Base-by-base conservation (phyloP, 1,140 invertebrate genomes). In the Trichomalopsis sarcophagae region DNA sequence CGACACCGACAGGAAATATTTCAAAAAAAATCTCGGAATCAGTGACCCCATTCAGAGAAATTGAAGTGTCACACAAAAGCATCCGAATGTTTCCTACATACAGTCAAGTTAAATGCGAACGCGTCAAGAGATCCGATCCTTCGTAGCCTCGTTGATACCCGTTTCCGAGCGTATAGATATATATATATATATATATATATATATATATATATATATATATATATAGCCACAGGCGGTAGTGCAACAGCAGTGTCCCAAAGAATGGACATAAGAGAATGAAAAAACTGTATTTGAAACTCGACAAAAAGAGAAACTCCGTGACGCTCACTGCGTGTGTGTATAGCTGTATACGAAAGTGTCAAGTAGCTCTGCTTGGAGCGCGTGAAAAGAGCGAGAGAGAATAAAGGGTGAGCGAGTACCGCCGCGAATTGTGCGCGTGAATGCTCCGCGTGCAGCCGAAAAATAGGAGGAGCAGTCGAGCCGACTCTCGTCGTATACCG, bases 381-480 rank as follows among this genome's bases (percentile, higher is more conserved):
- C 68, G 71, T 77, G 76, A 84, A 83, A 74, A 69, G 76, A 50
- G 36, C 40, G 40, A 82, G 40, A 84, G 75, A 69, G 85, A 71
- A 86, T 55, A 74, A 71, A 84, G 79, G 17, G 36, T 17, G 30
- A 69, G 74, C 27, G 23, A 40, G 33, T 50, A 77, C 9, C 23
- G 66, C 33, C 40, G 47, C 55, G 84, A 71, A 40, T 86, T 44
- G 75, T 36, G 79, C 73, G 47, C 84, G 74, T 79, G 80, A 86
- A 82, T 71, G 73, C 50, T 62, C 21, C 4, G 55, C 17, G 78
- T 33, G 62, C 33, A 27, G 81, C 36, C 74, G 75, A 85, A 84
- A 84, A 87, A 80, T 73, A 84, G 81, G 68, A 71, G 84, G 83
- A 85, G 84, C 84, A 84, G 76, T 76, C 47, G 23, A 62, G 40